These are phyloP conservation scores for Chelonus formosanus DNA, from an alignment of 2,888 invertebrate species.

Conservation along the genomic window DNA sequence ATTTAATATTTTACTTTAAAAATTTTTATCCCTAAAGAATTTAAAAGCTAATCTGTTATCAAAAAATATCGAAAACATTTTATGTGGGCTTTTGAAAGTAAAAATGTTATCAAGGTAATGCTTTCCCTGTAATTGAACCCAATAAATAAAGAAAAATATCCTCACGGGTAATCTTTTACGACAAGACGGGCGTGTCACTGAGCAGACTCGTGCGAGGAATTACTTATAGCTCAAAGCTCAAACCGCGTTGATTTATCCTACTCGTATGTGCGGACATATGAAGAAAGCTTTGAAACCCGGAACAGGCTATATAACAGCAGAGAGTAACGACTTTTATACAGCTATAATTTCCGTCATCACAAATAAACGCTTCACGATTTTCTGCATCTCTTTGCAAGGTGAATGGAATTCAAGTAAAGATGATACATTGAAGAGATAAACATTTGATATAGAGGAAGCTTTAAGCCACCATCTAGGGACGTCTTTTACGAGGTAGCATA, in stretches of 20 bases:
- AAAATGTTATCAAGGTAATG: too few relatives aligned
- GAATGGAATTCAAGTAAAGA: slow-evolving; percentile 8
- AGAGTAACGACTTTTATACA: slow-evolving; percentile 1
- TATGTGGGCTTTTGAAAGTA: too few relatives aligned
- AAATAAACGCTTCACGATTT: background rate
- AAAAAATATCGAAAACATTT: too few relatives aligned
- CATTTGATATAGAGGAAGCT: slow-evolving; percentile 44
- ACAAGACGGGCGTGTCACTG: slow-evolving; percentile 55
- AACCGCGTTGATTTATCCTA: slow-evolving; percentile 51
- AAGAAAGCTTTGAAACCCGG: slow-evolving; percentile 11
- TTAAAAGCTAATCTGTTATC: too few relatives aligned
- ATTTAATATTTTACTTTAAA: too few relatives aligned
- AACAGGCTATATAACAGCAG: background rate
- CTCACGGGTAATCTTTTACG: slow-evolving; percentile 52
- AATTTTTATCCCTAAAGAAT: too few relatives aligned
- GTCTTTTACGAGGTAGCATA: slow-evolving; percentile 63
- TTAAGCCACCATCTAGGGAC: slow-evolving; percentile 46
- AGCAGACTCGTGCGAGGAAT: slow-evolving; percentile 48
- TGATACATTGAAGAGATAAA: slow-evolving; percentile 41
- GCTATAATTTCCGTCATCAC: background rate
- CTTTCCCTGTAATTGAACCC: too few relatives aligned
- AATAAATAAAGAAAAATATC: background rate
- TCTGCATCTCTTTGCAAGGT: background rate
- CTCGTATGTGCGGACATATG: slow-evolving; percentile 37
- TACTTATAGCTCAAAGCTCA: slow-evolving; percentile 41